Evolutionary conservation across 2,797 vertebrate genomes (phyloP).

Genomic region (Taeniopygia guttata): DNA sequence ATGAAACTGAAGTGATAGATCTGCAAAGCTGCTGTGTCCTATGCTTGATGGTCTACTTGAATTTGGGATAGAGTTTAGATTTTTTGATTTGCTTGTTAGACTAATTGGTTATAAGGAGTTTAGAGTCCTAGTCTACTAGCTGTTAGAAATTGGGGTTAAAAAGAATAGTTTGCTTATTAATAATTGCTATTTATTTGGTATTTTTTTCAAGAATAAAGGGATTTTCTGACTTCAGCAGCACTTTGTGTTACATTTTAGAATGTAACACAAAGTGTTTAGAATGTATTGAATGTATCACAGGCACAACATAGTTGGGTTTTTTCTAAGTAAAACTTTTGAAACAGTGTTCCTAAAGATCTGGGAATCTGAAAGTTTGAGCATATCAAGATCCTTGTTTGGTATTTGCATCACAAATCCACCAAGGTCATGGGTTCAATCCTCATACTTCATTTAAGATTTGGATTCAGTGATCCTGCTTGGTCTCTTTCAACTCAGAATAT

Average conservation of each 20-base stretch:
- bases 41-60: neutral
- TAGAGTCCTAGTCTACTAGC: neutral
- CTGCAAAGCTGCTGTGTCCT: neutral
- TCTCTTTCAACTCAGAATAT: neutral
- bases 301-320: neutral
- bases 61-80: neutral
- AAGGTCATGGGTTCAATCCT: neutral
- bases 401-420: neutral
- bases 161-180: neutral
- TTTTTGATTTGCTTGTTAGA: neutral
- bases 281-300: neutral
- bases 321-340: neutral
- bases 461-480: neutral
- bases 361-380: neutral
- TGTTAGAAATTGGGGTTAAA: neutral
- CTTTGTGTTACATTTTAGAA: neutral
- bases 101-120: neutral
- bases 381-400: neutral
- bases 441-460: neutral
- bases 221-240: neutral
- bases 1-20: neutral
- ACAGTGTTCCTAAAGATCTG: neutral
- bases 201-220: neutral
- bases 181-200: neutral
- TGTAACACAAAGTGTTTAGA: neutral